Evolutionary conservation across 2,797 vertebrate species (phyloP).

Genomic region (Pseudopleuronectes americanus): DNA sequence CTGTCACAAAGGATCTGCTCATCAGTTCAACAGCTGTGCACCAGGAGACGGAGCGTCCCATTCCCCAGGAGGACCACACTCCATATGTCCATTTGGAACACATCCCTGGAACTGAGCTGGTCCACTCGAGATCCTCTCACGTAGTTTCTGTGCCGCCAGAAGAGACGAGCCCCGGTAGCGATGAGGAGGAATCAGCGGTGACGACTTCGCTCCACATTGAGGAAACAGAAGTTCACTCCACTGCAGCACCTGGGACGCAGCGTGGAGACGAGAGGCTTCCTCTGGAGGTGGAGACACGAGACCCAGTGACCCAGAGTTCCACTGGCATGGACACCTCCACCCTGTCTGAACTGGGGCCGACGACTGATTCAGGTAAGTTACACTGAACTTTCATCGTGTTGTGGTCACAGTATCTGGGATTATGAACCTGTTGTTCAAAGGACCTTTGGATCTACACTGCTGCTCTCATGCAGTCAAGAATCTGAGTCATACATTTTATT

Average conservation of each 20-base stretch:
- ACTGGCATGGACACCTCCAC: slow-evolving; percentile 8
- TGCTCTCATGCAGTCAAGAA: too few species aligned
- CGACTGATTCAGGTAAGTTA: slow-evolving; percentile 44
- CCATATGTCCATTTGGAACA: neutral
- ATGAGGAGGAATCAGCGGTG: slow-evolving; percentile 5
- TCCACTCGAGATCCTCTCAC: slow-evolving; percentile 24
- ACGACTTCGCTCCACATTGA: slow-evolving; percentile 29
- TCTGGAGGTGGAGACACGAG: slow-evolving; percentile 28
- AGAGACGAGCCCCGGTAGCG: slow-evolving; percentile 12
- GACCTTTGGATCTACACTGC: too few species aligned
- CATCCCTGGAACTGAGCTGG: slow-evolving; percentile 8
- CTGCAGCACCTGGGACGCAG: slow-evolving; percentile 18
- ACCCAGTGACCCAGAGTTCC: slow-evolving; percentile 22
- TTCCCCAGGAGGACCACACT: slow-evolving; percentile 49
- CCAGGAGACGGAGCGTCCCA: slow-evolving; percentile 20
- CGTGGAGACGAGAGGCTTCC: slow-evolving; percentile 29
- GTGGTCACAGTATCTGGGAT: too few species aligned
- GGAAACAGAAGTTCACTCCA: slow-evolving; percentile 14
- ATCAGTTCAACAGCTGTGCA: slow-evolving; percentile 22
- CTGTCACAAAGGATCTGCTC: slow-evolving; percentile 28
- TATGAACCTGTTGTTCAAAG: too few species aligned
- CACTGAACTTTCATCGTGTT: too few species aligned
- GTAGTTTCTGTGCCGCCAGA: slow-evolving; percentile 32
- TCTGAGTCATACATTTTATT: too few species aligned
- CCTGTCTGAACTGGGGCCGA: slow-evolving; percentile 1